Percentiles rank a stretch among this genome's conserved stretches.
These are phyloP conservation scores for Lycorma delicatula DNA, from an alignment of 1,140 invertebrate species.

Conservation along the genomic window DNA sequence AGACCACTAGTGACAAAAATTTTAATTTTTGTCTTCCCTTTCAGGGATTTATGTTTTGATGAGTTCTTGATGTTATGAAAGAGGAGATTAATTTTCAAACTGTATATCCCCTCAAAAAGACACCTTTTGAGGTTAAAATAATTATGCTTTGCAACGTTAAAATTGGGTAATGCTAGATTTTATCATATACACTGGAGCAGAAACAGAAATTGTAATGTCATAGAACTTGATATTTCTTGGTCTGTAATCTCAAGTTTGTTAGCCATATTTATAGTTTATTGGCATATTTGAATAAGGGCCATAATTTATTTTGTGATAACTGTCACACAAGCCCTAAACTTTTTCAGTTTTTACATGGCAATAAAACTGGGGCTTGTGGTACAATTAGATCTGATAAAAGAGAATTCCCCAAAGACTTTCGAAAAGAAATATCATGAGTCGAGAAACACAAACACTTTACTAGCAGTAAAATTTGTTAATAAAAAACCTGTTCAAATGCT, in stretches of 20 bases:
- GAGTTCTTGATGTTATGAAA: not conserved
- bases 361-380: not conserved
- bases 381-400: not conserved
- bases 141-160: not conserved
- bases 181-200: not conserved
- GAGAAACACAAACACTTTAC: not conserved
- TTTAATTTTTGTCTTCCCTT: not conserved
- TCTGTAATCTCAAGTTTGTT: not conserved
- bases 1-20: too few species aligned
- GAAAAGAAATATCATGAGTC: not conserved
- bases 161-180: not conserved
- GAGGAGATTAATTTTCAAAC: not conserved
- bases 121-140: not conserved
- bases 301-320: not conserved
- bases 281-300: not conserved
- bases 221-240: not conserved
- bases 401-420: not conserved
- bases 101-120: not conserved
- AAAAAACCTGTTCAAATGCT: not conserved
- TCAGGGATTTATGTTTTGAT: not conserved
- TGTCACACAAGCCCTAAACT: not conserved
- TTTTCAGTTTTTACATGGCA: not conserved
- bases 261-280: too few species aligned
- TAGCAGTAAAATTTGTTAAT: not conserved
- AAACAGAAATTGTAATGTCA: not conserved